A percentile compares a stretch with the other conserved stretches of the same genome.
phyloP scores from a whole-genome alignment of 2,888 invertebrate species.

The Dicranocentrus wangi region DNA sequence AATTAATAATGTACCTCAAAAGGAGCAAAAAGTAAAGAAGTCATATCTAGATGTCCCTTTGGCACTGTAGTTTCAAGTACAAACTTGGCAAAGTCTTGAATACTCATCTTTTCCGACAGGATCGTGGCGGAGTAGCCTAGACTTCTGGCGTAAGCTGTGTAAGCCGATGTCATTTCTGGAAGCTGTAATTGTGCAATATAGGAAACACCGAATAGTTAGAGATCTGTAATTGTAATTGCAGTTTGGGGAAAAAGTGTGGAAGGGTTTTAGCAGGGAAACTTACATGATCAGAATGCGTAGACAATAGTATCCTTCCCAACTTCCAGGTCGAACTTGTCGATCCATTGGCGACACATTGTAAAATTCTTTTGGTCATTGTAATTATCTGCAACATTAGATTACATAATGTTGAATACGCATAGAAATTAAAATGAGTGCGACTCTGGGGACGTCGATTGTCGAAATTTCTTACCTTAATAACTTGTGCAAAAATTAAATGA shows the following conservation, averaged over 20 bases:
- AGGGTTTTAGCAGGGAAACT: constrained; percentile 15
- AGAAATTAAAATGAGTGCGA: background rate
- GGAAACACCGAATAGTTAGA: too few relatives aligned
- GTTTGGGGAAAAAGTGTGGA: too few relatives aligned
- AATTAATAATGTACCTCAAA: too few relatives aligned
- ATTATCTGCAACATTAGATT: constrained; percentile 66
- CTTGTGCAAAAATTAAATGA: constrained; percentile 71
- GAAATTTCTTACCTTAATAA: constrained; percentile 71
- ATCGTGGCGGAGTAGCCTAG: constrained; percentile 69
- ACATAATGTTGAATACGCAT: too few relatives aligned
- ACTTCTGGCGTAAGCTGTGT: constrained; percentile 67
- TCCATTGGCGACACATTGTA: constrained; percentile 71
- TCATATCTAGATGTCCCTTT: constrained; percentile 73
- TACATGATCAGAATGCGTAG: constrained; percentile 72
- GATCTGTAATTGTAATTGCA: too few relatives aligned
- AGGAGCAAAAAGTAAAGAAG: constrained; percentile 72
- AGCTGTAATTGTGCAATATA: constrained; percentile 56
- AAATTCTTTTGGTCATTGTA: constrained; percentile 71
- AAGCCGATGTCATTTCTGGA: constrained; percentile 68
- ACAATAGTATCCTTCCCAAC: constrained; percentile 68
- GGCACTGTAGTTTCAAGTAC: constrained; percentile 72
- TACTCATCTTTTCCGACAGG: constrained; percentile 71
- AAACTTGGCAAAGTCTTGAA: constrained; percentile 71
- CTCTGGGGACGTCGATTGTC: background rate
- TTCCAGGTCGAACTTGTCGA: constrained; percentile 68